These are phyloP conservation scores for Ailurus styani DNA, from an alignment of 2,113 vertebrate genomes.

Conservation along the genomic window DNA sequence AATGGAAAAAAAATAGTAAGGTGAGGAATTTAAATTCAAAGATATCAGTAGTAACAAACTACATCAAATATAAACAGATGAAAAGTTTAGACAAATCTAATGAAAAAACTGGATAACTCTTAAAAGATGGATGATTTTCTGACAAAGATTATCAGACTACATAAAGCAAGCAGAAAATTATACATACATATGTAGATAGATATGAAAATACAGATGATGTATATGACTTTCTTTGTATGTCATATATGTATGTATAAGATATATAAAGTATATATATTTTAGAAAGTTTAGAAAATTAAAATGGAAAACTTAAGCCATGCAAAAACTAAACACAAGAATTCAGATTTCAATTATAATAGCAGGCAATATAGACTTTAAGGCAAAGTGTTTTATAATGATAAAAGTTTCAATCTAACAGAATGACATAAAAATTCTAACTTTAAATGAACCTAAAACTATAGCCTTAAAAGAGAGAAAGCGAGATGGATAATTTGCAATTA, in stretches of 20 bases:
- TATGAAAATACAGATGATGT: background rate
- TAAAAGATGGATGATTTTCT: background rate
- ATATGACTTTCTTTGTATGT: background rate
- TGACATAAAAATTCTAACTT: background rate
- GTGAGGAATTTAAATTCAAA: background rate
- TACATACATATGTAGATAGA: background rate
- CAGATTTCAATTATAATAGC: no score
- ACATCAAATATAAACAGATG: background rate
- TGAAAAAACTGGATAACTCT: background rate
- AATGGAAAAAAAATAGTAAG: background rate
- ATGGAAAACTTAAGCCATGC: background rate
- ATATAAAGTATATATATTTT: background rate
- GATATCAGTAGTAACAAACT: background rate
- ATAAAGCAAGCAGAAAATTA: background rate
- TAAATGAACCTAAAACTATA: background rate
- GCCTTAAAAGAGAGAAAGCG: background rate
- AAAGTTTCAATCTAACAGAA: background rate
- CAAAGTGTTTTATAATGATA: background rate
- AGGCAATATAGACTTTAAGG: background rate
- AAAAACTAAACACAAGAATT: background rate
- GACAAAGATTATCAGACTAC: background rate
- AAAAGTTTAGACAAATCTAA: background rate
- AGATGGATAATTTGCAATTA: background rate
- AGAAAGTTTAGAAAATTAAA: background rate
- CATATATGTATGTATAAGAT: background rate